Evolutionary conservation across 2,888 invertebrate genomes (phyloP).

Genomic region (Saturnia pavonia): DNA sequence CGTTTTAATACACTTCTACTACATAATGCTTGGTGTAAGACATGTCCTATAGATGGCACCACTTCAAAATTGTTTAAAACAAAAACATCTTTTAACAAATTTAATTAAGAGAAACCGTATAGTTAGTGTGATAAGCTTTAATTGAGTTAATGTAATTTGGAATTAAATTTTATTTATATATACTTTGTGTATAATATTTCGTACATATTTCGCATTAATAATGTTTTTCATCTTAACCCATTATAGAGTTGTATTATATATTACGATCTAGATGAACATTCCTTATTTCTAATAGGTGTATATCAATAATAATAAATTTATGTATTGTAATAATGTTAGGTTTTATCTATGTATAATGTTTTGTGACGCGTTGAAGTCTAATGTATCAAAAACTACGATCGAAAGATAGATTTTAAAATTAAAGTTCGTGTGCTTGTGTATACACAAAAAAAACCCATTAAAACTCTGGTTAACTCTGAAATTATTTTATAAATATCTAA

Average conservation of each 20-base stretch:
- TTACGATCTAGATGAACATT: background rate
- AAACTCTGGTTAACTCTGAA: background rate
- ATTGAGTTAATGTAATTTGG: background rate
- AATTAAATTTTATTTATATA: background rate
- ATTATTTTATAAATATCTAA: background rate
- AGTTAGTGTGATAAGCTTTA: background rate
- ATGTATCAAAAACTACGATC: background rate
- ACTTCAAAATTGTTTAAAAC: background rate
- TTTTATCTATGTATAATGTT: background rate
- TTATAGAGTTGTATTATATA: background rate
- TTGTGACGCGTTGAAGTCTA: slow-evolving; percentile 21
- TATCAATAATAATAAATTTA: background rate
- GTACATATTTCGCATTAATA: background rate
- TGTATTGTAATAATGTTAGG: background rate
- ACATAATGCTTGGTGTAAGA: background rate
- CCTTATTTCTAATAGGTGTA: too few species aligned
- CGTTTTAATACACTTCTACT: background rate
- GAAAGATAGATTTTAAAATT: background rate
- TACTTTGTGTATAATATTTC: too few species aligned
- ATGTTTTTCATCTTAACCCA: background rate
- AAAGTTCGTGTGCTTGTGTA: background rate
- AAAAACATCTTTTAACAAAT: background rate
- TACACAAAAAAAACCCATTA: background rate
- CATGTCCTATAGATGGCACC: background rate
- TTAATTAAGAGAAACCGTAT: background rate